Base-by-base conservation (phyloP, 2,888 invertebrate genomes). In the Eupithecia exiguata region DNA sequence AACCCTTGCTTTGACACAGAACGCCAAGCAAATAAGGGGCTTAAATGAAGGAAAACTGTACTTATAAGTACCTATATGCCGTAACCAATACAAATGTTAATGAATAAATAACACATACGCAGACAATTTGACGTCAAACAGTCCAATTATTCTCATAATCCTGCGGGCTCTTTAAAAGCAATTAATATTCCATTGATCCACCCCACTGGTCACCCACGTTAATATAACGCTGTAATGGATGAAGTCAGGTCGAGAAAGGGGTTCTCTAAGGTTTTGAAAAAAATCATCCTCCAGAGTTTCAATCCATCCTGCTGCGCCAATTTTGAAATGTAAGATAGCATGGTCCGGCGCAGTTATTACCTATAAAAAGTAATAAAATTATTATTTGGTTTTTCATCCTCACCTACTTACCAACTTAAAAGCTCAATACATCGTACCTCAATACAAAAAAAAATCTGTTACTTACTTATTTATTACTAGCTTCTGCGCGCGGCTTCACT, bases 71-170 rank as follows among this genome's bases (percentile, higher is more conserved):
- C 53, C 25, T 65, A 58, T 40, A 67, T 38, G 65, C 65, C 58
- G 67, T 65, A 66, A 70, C 18, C 66, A 73, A 74, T 70, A 63
- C 74, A 71, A 72, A 71, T 38, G 77, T 68, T 76, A 74, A 76
- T 80, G 79, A 80, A 80, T 79, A 80, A 79, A 80, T 77, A 80
- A 77, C 78, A 75, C 66, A 72, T 72, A 66, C 83, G 84, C 84
- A 83, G 80, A 82, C 82, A 76, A 79, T 77, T 81, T 80, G 76
- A 83, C 84, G 83, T 83, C 86, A 84, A 81, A 80, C 85, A 82
- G 82, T 83, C 87, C 90, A 91, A 91, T 92, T 89, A 90, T 88
- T 87, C 89, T 80, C 82, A 88, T 90, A 91, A 92, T 91, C 91
- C 90, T 77, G 77, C 49, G 78, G 82, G 82, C 80, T 80, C 79